Base-by-base conservation (phyloP, 2,888 invertebrate genomes). In the Adela reaumurella region DNA sequence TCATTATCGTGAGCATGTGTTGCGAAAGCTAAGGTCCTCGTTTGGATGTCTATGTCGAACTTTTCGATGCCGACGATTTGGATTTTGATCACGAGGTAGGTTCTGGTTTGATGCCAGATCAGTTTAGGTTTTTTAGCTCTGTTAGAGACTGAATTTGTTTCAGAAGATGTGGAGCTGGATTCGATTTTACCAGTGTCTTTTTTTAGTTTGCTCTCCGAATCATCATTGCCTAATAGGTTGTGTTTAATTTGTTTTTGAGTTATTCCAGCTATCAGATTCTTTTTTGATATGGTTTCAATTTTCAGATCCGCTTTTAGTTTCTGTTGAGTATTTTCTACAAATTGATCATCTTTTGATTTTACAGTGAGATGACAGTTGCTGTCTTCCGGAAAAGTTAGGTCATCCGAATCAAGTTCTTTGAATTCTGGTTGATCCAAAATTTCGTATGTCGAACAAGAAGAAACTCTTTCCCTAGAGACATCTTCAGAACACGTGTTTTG, bases 81-180 rank as follows among this genome's bases (percentile, higher is more conserved):
- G 16, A 80, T 71, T 60, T 74, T 74, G 1, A 79, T 52, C 1
- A 54, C 57, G 0, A 77, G 62, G 1, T 51, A 49, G 0, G 51
- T 56, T 50, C 63, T 66, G 19, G 62, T 68, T 53, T 80, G 78
- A 1, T 62, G 55, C 80, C 80, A 80, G 14, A 59, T 42, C n/a
- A 72, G 14, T 55, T 61, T 68, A 19, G 68, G 59, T 0, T 56
- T 46, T 8, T 35, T 11, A 11, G 11, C 14, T 4, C 14, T 35
- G 8, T 8, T 11, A 14, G 35, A 35, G 14, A 14, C 35, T 8
- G 35, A 14, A 14, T 8, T 10, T 45, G 19, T 19, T 14, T 8
- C 19, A 17, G 19, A 6, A n/a, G n/a, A n/a, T n/a, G n/a, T n/a
- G n/a, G n/a, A n/a, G n/a, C n/a, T n/a, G n/a, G n/a, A n/a, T n/a